Evolutionary conservation across 2,888 invertebrate species (phyloP), one percentile per base, ranked within the genome.

Genomic region (Petrolisthes manimaculis): DNA sequence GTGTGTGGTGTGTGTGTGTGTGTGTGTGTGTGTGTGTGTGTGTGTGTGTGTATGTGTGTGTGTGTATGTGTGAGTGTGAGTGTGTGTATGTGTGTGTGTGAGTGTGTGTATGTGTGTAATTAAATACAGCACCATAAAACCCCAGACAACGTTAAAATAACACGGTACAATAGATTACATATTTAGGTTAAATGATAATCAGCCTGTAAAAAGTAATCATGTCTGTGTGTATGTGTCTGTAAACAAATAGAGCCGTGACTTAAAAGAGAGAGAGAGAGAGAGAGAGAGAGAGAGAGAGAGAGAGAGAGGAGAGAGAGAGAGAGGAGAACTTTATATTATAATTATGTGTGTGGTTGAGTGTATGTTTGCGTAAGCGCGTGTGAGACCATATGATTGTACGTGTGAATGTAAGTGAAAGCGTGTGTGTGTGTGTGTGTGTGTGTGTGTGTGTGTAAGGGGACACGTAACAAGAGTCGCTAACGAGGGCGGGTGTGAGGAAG

Each of bases 401-500:
- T 80, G 79, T 80, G 55, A 24, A 55, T 56, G 79, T 80, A 24
- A 55, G 55, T 54, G 55, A 12, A 55, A 55, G 21, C 55, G 54
- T 81, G 67, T 81, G 81, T 80, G 67, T 37, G 81, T 67, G 54
- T 67, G 67, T 81, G 54, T 54, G 81, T 81, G 37, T 67, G 67
- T 81, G 81, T 81, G 54, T 12, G 81, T 81, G 67, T 81, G 81
- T n/a, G 81, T 80, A 55, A 80, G 55, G 78, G n/a, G 56, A 54
- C 80, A 80, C 81, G 81, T 81, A 81, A 81, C 81, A 81, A 81
- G 81, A 81, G 81, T 37, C 61, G 81, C 81, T 81, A 81, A 81
- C 81, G 81, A 81, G 81, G 53, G 37, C 37, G 81, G 71, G 71
- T 71, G 71, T 71, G 71, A 18, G 80, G 80, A 21, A 80, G 21